Conservation (phyloP, 1,140 invertebrate species). For the Episyrphus balteatus region DNA sequence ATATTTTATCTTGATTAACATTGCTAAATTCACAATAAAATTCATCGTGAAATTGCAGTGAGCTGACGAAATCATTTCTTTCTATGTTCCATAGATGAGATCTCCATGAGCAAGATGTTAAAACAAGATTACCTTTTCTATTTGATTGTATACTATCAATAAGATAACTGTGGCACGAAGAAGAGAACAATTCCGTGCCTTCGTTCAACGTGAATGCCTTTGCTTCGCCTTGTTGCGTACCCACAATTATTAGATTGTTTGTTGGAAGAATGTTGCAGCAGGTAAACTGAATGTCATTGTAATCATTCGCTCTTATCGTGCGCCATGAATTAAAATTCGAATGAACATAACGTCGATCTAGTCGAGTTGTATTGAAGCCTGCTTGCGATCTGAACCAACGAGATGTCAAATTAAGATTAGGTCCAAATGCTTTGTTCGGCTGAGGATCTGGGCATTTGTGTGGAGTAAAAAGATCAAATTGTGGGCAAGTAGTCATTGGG, state of each 20-base stretch:
- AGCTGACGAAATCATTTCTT: conserved; percentile 56
- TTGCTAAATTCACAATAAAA: conserved; percentile 90
- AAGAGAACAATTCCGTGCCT: conserved; percentile 65
- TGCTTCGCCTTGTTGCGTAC: conserved; percentile 78
- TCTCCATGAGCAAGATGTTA: conserved; percentile 80
- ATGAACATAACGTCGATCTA: conserved; percentile 75
- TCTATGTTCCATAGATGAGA: conserved; percentile 74
- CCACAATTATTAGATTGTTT: conserved; percentile 70
- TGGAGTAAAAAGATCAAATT: conserved; percentile 79
- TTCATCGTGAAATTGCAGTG: conserved; percentile 65
- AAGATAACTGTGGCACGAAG: conserved; percentile 72
- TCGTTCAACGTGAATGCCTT: conserved; percentile 74
- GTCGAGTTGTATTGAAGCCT: conserved; percentile 45
- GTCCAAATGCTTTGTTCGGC: conserved; percentile 49
- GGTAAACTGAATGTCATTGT: conserved; percentile 69
- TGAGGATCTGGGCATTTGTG: conserved; percentile 88
- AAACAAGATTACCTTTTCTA: conserved; percentile 61
- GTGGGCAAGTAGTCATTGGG: conserved; percentile 81
- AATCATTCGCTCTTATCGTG: conserved; percentile 61
- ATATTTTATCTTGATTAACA: conserved; percentile 67
- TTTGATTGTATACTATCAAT: conserved; percentile 59
- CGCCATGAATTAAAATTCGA: conserved; percentile 80
- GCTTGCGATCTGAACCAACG: conserved; percentile 44
- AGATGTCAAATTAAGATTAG: conserved; percentile 60
- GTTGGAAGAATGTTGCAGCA: conserved; percentile 54